These are phyloP conservation scores for Istiophorus platypterus DNA, from an alignment of 2,113 vertebrate genomes.

Conservation along the genomic window DNA sequence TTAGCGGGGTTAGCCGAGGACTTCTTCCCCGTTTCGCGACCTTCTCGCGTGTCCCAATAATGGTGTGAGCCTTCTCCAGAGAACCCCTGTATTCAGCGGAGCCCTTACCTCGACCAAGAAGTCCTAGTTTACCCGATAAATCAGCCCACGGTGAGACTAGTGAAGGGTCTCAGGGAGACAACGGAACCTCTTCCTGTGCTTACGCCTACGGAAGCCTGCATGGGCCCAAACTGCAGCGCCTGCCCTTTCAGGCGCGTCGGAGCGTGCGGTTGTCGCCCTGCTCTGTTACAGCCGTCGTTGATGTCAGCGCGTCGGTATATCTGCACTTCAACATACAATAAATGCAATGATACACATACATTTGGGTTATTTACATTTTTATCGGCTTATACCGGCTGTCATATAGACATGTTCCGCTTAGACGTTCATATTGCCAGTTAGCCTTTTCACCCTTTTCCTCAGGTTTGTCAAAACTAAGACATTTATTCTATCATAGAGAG, in stretches of 20 bases:
- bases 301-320: too few species aligned
- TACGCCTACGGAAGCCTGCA: conserved; percentile 74
- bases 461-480: too few species aligned
- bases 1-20: conserved; percentile 31
- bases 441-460: too few species aligned
- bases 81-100: not conserved
- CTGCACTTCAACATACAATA: too few species aligned
- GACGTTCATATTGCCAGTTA: too few species aligned
- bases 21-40: not conserved
- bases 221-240: conserved; percentile 10
- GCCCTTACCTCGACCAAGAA: conserved; percentile 36
- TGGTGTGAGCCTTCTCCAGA: accelerated
- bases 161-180: not conserved
- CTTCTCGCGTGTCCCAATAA: not conserved
- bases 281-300: too few species aligned
- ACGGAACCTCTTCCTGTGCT: conserved; percentile 41
- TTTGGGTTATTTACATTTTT: too few species aligned
- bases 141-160: not conserved
- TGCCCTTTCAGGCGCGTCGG: too few species aligned
- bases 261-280: too few species aligned
- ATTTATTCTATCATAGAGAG: not conserved
- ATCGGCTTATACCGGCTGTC: too few species aligned
- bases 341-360: too few species aligned
- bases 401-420: too few species aligned
- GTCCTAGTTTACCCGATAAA: not conserved